Conservation (phyloP, 2,113 vertebrate species). For the Shinisaurus crocodilurus region DNA sequence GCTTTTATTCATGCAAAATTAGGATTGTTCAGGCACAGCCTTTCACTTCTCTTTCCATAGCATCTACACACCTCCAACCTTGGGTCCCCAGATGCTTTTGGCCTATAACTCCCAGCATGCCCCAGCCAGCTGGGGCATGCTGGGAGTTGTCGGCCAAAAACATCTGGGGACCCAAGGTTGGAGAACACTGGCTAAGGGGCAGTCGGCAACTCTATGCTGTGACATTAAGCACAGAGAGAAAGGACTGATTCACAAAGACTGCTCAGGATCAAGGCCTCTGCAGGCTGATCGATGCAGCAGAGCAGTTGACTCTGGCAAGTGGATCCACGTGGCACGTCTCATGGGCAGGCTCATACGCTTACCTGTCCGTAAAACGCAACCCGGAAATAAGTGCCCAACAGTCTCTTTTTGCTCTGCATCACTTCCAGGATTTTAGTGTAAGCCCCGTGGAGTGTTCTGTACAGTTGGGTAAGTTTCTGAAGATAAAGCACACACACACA, state of each 20-base stretch:
- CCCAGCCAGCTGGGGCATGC: too few species aligned
- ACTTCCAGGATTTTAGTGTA: slow-evolving; percentile 96
- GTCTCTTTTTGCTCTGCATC: slow-evolving; percentile 89
- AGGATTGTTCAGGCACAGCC: too few species aligned
- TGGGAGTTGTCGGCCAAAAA: too few species aligned
- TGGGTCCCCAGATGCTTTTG: too few species aligned
- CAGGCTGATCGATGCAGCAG: background rate
- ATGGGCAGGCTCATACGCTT: slow-evolving; percentile 35
- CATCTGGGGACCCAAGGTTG: too few species aligned
- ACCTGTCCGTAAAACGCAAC: slow-evolving; percentile 97
- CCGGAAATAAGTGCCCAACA: slow-evolving; percentile 95
- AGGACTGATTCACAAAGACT: background rate
- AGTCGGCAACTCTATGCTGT: too few species aligned
- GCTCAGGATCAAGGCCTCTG: background rate
- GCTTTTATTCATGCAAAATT: background rate
- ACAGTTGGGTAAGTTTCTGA: slow-evolving; percentile 93
- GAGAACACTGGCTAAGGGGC: too few species aligned
- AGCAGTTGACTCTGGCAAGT: background rate
- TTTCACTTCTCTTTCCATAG: background rate
- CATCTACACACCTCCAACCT: too few species aligned
- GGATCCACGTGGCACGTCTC: background rate
- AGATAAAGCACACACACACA: slow-evolving; percentile 38
- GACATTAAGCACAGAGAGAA: background rate
- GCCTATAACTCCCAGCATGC: too few species aligned
- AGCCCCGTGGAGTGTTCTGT: slow-evolving; percentile 92